phyloP scores from a whole-genome alignment of 2,888 invertebrate genomes.

The Salpingus planirostris region DNA sequence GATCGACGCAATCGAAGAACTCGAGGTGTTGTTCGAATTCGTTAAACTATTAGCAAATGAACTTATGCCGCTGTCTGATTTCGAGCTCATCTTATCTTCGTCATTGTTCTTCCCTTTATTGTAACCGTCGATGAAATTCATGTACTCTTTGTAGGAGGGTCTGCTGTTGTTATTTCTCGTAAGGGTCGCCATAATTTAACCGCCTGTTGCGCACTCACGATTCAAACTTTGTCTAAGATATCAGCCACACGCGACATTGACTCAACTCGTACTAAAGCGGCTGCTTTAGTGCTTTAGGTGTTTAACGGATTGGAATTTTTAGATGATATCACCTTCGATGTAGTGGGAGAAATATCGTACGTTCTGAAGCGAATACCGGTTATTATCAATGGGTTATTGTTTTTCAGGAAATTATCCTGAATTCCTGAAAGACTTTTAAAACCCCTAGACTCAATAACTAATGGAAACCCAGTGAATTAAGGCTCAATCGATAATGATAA shows the following conservation, averaged over 20 bases:
- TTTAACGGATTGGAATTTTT: constrained; percentile 6
- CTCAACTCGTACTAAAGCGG: no score
- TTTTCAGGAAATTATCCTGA: no score
- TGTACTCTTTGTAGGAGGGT: constrained; percentile 33
- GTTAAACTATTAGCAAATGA: constrained; percentile 16
- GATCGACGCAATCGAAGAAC: constrained; percentile 14
- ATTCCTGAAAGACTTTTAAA: no score
- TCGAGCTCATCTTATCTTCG: constrained; percentile 17
- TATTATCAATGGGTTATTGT: no score
- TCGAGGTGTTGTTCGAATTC: constrained; percentile 12
- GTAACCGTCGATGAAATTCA: constrained; percentile 31
- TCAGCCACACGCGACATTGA: no score
- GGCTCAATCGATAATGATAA: no score
- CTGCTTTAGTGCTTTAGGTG: constrained; percentile 1
- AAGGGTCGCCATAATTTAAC: constrained; percentile 4
- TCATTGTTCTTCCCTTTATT: constrained; percentile 25
- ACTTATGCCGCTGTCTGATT: constrained; percentile 23
- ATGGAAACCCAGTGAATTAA: no score
- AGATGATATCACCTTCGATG: constrained; percentile 10
- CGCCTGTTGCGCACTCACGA: constrained; percentile 2
- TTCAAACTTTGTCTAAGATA: constrained; percentile 1
- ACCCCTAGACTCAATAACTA: no score
- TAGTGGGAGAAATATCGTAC: constrained; percentile 6
- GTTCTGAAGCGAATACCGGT: no score
- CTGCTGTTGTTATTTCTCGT: constrained; percentile 2